phyloP scores from a whole-genome alignment of 2,113 vertebrate genomes.

The Phaetusa simplex region DNA sequence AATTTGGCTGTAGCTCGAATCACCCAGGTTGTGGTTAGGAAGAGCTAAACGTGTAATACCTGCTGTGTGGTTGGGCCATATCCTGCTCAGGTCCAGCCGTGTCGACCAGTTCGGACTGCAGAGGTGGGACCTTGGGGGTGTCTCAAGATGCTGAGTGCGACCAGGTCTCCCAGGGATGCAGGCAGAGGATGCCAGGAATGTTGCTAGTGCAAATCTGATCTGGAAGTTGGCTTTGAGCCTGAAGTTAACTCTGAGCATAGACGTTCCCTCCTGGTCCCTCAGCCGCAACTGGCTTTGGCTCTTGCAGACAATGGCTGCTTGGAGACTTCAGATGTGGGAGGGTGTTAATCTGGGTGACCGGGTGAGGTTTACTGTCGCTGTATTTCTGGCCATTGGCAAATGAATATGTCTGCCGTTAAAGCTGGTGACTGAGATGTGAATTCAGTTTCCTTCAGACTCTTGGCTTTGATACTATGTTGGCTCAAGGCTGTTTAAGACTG shows the following conservation, averaged over 20 bases:
- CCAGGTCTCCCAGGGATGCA: neutral
- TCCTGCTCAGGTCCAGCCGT: neutral
- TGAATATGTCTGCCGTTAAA: neutral
- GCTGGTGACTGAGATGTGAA: neutral
- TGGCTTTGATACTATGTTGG: neutral
- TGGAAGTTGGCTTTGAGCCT: neutral
- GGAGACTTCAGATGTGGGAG: neutral
- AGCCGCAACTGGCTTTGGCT: neutral
- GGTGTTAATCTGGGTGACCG: neutral
- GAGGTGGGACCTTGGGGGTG: neutral
- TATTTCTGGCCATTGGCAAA: neutral
- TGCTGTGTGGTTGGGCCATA: fast-evolving
- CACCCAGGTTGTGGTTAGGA: neutral
- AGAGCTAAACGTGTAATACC: fast-evolving
- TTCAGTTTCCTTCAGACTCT: neutral
- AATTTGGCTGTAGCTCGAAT: neutral
- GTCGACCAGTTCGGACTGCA: neutral
- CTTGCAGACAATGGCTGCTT: neutral
- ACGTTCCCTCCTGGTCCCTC: neutral
- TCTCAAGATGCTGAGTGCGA: neutral
- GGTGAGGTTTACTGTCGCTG: fast-evolving
- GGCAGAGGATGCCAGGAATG: neutral
- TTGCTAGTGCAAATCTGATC: neutral
- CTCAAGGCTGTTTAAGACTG: neutral
- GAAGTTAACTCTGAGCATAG: neutral